These are phyloP conservation scores for Sardina pilchardus DNA, from an alignment of 2,113 vertebrate genomes.

Conservation along the genomic window DNA sequence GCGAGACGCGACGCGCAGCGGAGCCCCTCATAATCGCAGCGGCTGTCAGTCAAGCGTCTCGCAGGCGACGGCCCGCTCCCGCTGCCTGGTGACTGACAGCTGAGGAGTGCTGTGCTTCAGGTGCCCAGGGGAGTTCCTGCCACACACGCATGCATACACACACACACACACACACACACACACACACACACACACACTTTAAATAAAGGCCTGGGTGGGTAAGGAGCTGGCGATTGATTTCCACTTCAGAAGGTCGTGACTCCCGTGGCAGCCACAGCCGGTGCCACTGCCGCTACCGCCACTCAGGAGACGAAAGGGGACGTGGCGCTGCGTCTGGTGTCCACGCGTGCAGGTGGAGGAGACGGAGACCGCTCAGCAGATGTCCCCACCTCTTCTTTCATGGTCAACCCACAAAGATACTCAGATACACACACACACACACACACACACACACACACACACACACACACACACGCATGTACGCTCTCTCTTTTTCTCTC, in stretches of 20 bases:
- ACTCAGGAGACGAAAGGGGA: slow-evolving; percentile 21
- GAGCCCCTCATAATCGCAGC: neutral
- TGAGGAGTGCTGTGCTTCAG: slow-evolving; percentile 1
- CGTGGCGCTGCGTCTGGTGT: slow-evolving; percentile 3
- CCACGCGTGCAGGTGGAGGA: neutral
- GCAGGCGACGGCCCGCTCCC: slow-evolving; percentile 20
- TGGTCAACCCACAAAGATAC: neutral
- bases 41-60: slow-evolving; percentile 31
- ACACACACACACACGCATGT: neutral
- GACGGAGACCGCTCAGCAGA: neutral
- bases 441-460: neutral
- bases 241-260: slow-evolving; percentile 26
- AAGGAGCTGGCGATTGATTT: slow-evolving; percentile 36
- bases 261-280: neutral
- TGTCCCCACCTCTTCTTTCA: neutral
- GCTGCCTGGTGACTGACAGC: slow-evolving; percentile 47
- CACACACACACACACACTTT: slow-evolving; percentile 4
- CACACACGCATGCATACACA: no score
- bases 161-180: slow-evolving; percentile 23
- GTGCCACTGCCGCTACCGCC: neutral
- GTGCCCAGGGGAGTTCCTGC: slow-evolving; percentile 36
- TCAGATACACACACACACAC: neutral
- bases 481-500: no score
- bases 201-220: slow-evolving; percentile 27
- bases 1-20: neutral